Base-by-base conservation (phyloP, 1,140 invertebrate species). In the Matsumurasca onukii region DNA sequence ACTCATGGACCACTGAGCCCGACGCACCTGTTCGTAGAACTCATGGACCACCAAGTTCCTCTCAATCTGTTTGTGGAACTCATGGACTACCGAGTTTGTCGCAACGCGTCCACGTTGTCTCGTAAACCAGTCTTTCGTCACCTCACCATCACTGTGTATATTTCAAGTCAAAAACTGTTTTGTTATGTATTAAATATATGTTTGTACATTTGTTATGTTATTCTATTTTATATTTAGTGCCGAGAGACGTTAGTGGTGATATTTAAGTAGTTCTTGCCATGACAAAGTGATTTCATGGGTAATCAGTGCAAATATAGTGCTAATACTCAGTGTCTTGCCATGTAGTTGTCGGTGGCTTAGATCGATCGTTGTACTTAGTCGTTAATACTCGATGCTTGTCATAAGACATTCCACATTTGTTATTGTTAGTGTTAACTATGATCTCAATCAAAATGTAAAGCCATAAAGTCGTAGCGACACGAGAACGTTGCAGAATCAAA, bases 31-130 rank as follows among this genome's bases (percentile, higher is more conserved):
- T 68, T 76, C 24, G 72, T 75, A n/a, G 75, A 76, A 49, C 65
- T 71, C 25, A 68, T 68, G 67, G 67, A 68, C 31, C 67, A 68
- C 30, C 63, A 68, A 59, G n/a, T n/a, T n/a, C n/a, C n/a, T n/a
- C n/a, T n/a, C 67, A 72, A 75, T 39, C 71, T 75, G 65, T 68
- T 76, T 24, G 72, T 75, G n/a, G 75, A 76, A 49, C 65, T 71
- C 25, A 68, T 68, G 67, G 67, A 68, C 31, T 59, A 68, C 30
- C 63, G 63, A 59, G n/a, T n/a, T n/a, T 59, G 25, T 59, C 15
- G 55, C 55, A 27, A 27, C 9, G 34, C 34, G 9, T 9, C 5
- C n/a, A n/a, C 49, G n/a, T n/a, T 39, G 5, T 39, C 34, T 39
- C 25, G 25, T 25, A 25, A 51, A 27, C 55, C 25, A 59, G 55